Evolutionary conservation across 2,888 invertebrate genomes (phyloP).

Genomic region (Poecilus cupreus): DNA sequence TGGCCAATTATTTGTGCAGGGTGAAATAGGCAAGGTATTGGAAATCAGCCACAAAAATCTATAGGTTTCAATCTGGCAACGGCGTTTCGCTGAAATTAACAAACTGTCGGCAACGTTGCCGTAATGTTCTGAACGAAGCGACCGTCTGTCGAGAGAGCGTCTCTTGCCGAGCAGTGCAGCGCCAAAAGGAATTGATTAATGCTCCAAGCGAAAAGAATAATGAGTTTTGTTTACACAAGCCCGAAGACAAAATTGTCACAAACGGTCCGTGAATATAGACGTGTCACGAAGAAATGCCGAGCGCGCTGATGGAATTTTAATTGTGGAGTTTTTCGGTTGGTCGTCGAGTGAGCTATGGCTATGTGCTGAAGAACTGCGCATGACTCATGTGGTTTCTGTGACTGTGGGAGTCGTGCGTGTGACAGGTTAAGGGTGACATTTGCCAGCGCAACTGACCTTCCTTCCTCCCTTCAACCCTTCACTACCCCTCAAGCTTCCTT

Average conservation of each 20-base stretch:
- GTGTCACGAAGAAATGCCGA: slow-evolving; percentile 62
- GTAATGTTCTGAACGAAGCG: slow-evolving; percentile 22
- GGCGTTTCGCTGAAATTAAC: slow-evolving; percentile 40
- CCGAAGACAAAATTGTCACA: slow-evolving; percentile 66
- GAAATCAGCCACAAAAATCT: slow-evolving; percentile 21
- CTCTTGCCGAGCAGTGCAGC: background rate
- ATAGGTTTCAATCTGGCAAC: slow-evolving; percentile 38
- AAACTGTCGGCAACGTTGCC: slow-evolving; percentile 38
- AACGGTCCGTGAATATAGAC: slow-evolving; percentile 62
- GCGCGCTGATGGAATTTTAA: slow-evolving; percentile 68
- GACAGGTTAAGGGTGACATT: slow-evolving; percentile 3
- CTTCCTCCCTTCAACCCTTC: background rate
- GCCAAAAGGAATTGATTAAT: slow-evolving; percentile 66
- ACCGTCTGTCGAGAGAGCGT: slow-evolving; percentile 33
- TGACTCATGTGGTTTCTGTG: no score
- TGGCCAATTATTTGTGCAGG: background rate
- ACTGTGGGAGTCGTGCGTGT: background rate
- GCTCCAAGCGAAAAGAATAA: slow-evolving; percentile 67
- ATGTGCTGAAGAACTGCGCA: background rate
- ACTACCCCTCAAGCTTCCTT: background rate
- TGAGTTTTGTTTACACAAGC: slow-evolving; percentile 67
- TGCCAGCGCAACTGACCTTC: background rate
- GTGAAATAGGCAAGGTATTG: background rate
- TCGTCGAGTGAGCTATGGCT: slow-evolving; percentile 19
- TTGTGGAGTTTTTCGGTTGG: slow-evolving; percentile 65